Conservation (phyloP, 2,113 vertebrate genomes). For the Corvus hawaiiensis region DNA sequence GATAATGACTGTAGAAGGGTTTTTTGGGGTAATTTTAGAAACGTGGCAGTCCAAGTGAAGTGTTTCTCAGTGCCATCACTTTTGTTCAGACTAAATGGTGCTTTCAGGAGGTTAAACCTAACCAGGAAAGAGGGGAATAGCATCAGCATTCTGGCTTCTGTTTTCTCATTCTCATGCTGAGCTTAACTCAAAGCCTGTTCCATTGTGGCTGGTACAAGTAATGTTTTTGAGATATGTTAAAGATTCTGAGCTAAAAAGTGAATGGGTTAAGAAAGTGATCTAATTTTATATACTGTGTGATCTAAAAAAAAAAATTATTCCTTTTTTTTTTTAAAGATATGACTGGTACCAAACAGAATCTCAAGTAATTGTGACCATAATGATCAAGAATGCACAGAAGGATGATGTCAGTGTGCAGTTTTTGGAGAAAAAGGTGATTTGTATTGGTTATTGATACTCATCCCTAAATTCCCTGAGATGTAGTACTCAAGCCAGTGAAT, state of each 20-base stretch:
- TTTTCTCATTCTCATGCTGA: neutral
- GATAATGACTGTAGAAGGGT: neutral
- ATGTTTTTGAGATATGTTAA: neutral
- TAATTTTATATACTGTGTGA: neutral
- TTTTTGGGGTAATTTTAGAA: neutral
- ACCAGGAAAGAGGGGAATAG: neutral
- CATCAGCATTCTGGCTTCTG: neutral
- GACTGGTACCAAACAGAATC: slow-evolving; percentile 99
- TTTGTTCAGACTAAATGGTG: neutral
- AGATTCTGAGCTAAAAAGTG: neutral
- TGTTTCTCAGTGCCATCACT: neutral
- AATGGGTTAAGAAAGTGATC: neutral
- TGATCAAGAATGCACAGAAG: slow-evolving; percentile 90
- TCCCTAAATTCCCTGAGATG: neutral
- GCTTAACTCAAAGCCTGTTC: neutral
- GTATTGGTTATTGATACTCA: neutral
- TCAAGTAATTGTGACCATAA: slow-evolving; percentile 90
- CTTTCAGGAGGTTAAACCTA: neutral
- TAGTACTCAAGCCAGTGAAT: neutral
- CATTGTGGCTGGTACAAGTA: neutral
- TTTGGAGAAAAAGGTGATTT: slow-evolving; percentile 84
- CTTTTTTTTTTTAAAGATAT: slow-evolving; percentile 65
- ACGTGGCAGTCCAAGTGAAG: neutral
- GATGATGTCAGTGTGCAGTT: slow-evolving; percentile 82
- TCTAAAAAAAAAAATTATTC: neutral